Percentiles rank a stretch among this genome's conserved stretches.
phyloP scores from a whole-genome alignment of 1,140 invertebrate species.

The Drosophila ananassae region DNA sequence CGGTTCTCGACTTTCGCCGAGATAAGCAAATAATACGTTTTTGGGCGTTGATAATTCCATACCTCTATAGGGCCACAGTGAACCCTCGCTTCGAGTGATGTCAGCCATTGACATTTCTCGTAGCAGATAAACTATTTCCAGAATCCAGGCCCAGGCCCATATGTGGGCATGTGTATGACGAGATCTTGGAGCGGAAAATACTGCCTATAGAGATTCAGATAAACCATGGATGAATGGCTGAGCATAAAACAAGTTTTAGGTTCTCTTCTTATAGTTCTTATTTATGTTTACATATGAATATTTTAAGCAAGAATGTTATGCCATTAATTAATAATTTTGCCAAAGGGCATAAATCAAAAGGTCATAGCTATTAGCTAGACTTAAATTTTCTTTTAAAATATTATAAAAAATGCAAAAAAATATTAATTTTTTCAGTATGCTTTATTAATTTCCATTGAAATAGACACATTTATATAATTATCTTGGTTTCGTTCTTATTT shows the following conservation, averaged over 20 bases:
- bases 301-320: conserved; percentile 1
- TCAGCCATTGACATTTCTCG: background rate
- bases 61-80: conserved; percentile 25
- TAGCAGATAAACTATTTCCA: conserved; percentile 13
- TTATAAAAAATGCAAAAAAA: too few species aligned
- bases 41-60: conserved; percentile 28
- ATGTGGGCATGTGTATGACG: background rate
- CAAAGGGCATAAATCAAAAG: background rate
- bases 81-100: conserved; percentile 2
- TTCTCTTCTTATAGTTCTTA: background rate
- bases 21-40: conserved; percentile 56
- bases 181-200: conserved; percentile 1
- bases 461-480: conserved; percentile 80
- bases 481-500: conserved; percentile 45
- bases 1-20: conserved; percentile 54
- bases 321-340: conserved; percentile 6
- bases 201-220: background rate
- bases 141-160: background rate
- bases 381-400: background rate
- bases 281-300: background rate
- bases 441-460: conserved; percentile 80
- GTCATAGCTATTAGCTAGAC: background rate
- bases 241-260: conserved; percentile 6
- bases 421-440: conserved; percentile 51
- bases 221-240: background rate